A percentile compares a stretch with the other conserved stretches of the same genome.
Conservation (phyloP, 2,113 vertebrate genomes). For the Nettapus auritus region DNA sequence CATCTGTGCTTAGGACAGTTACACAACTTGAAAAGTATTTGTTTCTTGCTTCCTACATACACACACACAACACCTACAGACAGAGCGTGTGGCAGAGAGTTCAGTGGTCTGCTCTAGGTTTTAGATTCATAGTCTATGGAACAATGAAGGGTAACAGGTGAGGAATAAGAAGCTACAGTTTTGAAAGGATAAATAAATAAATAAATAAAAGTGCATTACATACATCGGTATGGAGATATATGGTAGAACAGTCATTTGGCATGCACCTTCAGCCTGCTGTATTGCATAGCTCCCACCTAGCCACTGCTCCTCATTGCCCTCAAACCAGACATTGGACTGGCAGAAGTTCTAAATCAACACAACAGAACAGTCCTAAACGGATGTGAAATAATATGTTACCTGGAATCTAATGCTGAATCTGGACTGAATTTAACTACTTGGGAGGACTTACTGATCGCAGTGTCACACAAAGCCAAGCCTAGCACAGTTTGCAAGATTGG, state of each 20-base stretch:
- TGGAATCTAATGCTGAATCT: neutral
- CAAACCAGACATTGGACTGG: neutral
- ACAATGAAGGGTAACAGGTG: neutral
- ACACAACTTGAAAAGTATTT: neutral
- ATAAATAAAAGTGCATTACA: too few species aligned
- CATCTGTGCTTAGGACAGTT: neutral
- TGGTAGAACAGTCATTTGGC: rapidly evolving
- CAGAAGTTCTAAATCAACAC: neutral
- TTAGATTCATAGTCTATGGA: neutral
- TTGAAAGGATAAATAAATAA: neutral
- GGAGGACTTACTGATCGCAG: neutral
- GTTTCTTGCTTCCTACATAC: neutral
- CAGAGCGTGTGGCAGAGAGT: neutral
- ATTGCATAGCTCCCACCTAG: neutral
- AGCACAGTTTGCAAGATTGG: neutral
- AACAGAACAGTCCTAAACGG: neutral
- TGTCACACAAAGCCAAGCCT: neutral
- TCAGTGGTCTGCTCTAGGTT: neutral
- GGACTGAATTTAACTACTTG: neutral
- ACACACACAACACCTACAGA: neutral
- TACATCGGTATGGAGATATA: neutral
- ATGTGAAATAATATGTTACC: neutral
- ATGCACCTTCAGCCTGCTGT: neutral
- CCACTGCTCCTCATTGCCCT: neutral
- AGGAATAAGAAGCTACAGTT: neutral